Base-by-base conservation (phyloP, 2,797 vertebrate genomes). In the Pyrrhura leucotis region DNA sequence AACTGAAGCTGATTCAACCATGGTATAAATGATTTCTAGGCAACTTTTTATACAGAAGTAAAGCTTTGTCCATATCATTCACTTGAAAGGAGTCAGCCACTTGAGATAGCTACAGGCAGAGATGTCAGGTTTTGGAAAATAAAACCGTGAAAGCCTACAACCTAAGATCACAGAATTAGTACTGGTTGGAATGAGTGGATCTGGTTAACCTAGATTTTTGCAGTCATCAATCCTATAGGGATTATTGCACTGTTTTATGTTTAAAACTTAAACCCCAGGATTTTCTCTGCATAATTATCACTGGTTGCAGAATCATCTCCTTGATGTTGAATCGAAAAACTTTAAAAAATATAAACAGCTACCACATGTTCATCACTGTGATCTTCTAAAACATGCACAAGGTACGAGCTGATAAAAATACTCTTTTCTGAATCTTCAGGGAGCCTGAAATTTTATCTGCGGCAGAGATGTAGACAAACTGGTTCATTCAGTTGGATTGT, bases 281-380 rank as follows among this genome's bases (percentile, higher is more conserved):
- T 96, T 86, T 97, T 93, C 74, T 88, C 62, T 86, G 87, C 51
- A 44, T 76, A 84, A 59, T 91, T 95, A 96, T 95, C 90, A 89
- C 67, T 66, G 66, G 45, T 33, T 95, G 85, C 85, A 93, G 89
- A 96, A 96, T 86, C 89, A 92, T 79, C 73, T 93, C 87, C 93
- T 96, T 93, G 76, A 92, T 86, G 82, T 73, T 81, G 44, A 96
- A 96, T 91, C 67, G 91, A 95, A 93, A 96, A 92, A 94, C 39
- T 89, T 86, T 59, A 42, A 89, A 93, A 96, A 94, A 81, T 89
- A 78, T 69, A 91, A 94, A 10, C 69, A 95, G 35, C 51, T 79
- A 63, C 89, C 14, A 28, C 84, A 84, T 56, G 47, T 77, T 96
- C 91, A 96, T 97, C 89, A 86, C 71, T 92, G 85, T 91, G 85